These are phyloP conservation scores for Excalfactoria chinensis DNA, from an alignment of 2,113 vertebrate genomes.

Conservation along the genomic window DNA sequence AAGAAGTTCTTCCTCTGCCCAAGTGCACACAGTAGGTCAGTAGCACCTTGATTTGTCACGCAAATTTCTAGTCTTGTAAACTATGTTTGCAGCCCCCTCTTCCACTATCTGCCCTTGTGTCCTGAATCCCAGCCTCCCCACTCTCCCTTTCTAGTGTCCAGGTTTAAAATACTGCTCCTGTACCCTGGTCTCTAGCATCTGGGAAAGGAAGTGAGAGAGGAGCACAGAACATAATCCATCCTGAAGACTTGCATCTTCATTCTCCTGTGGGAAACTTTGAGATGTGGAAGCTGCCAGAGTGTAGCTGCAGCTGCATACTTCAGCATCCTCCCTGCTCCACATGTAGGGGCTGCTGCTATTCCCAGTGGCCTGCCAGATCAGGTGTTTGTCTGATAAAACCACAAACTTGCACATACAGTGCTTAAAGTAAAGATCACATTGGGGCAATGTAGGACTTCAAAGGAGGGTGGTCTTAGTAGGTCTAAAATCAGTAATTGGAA, in stretches of 20 bases:
- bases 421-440: background rate
- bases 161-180: background rate
- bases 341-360: background rate
- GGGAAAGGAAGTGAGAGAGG: background rate
- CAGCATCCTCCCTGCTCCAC: fast-evolving
- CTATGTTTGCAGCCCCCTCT: background rate
- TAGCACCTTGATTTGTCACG: background rate
- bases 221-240: background rate
- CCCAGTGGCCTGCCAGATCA: background rate
- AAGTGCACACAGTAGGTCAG: background rate
- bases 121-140: background rate
- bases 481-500: background rate
- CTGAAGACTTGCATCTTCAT: background rate
- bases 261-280: background rate
- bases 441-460: background rate
- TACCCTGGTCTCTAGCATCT: background rate
- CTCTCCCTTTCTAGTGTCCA: background rate
- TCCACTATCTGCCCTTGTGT: background rate
- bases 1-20: background rate
- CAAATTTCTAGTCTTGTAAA: background rate
- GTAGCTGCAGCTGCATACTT: background rate
- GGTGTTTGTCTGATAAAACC: background rate
- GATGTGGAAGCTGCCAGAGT: background rate
- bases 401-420: background rate
- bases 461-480: background rate